Evolutionary conservation across 2,888 invertebrate genomes (phyloP).

Genomic region (Mesodorylaimus sp.): DNA sequence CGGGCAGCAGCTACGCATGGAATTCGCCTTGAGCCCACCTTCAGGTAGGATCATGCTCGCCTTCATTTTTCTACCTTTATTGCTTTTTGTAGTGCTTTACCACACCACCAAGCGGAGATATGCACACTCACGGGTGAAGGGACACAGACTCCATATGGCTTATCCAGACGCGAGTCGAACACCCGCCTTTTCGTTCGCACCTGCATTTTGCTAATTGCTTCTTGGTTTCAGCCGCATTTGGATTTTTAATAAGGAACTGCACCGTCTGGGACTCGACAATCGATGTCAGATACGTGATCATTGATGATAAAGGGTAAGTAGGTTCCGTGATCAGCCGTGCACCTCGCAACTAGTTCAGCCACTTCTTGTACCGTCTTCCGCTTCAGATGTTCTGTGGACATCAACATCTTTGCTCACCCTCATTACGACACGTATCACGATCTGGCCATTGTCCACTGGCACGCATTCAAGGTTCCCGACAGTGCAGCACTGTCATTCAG

Average conservation of each 20-base stretch:
- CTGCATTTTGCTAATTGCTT: background rate
- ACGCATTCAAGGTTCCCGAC: constrained; percentile 28
- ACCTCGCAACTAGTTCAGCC: background rate
- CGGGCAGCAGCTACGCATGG: constrained; percentile 23
- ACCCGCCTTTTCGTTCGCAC: too few species aligned
- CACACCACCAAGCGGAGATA: too few species aligned
- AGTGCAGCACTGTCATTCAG: constrained; percentile 19
- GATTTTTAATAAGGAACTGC: constrained; percentile 25
- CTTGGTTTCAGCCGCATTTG: constrained; percentile 21
- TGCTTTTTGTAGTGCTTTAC: too few species aligned
- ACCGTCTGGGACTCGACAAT: constrained; percentile 20
- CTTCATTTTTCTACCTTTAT: too few species aligned
- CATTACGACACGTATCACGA: constrained; percentile 29
- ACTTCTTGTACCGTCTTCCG: background rate
- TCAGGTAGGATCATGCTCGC: too few species aligned
- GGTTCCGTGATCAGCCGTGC: too few species aligned
- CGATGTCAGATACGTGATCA: constrained; percentile 20
- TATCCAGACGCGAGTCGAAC: too few species aligned
- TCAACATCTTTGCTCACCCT: constrained; percentile 25
- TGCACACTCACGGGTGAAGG: too few species aligned
- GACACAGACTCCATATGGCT: too few species aligned
- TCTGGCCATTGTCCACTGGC: constrained; percentile 25
- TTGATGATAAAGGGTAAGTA: constrained; percentile 22
- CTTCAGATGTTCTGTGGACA: constrained; percentile 25
- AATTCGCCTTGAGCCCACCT: constrained; percentile 22